Evolutionary conservation across 2,888 invertebrate species (phyloP).

Genomic region (Noctua janthe): DNA sequence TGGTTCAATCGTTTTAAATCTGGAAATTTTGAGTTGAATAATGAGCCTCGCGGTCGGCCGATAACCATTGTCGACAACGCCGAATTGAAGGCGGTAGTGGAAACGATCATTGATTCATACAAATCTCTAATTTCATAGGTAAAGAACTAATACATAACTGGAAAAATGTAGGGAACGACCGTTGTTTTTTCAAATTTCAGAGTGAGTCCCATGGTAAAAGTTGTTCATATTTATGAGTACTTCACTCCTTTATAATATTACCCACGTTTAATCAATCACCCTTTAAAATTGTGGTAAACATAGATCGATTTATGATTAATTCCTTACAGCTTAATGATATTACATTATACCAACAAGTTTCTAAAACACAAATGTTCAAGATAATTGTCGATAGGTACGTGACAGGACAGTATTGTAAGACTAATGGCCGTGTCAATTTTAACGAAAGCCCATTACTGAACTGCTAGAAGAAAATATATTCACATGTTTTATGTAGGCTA

Average conservation of each 20-base stretch:
- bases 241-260: not conserved
- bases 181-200: too few species aligned
- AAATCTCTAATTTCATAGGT: too few species aligned
- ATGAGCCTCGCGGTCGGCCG: too few species aligned
- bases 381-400: constrained; percentile 35
- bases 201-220: too few species aligned
- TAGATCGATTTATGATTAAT: not conserved
- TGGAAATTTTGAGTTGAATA: too few species aligned
- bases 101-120: too few species aligned
- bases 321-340: constrained; percentile 19
- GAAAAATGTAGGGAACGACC: not conserved
- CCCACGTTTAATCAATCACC: not conserved
- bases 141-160: too few species aligned
- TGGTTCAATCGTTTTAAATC: too few species aligned
- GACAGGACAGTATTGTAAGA: constrained; percentile 29
- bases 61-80: too few species aligned
- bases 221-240: too few species aligned
- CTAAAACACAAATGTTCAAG: constrained; percentile 25
- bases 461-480: not conserved
- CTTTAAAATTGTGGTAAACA: not conserved
- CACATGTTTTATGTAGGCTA: not conserved
- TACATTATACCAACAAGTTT: constrained; percentile 14
- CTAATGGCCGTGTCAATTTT: constrained; percentile 33
- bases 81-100: too few species aligned
- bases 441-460: constrained; percentile 4